Evolutionary conservation across 2,113 vertebrate genomes (phyloP).

Genomic region (Pagrus major): DNA sequence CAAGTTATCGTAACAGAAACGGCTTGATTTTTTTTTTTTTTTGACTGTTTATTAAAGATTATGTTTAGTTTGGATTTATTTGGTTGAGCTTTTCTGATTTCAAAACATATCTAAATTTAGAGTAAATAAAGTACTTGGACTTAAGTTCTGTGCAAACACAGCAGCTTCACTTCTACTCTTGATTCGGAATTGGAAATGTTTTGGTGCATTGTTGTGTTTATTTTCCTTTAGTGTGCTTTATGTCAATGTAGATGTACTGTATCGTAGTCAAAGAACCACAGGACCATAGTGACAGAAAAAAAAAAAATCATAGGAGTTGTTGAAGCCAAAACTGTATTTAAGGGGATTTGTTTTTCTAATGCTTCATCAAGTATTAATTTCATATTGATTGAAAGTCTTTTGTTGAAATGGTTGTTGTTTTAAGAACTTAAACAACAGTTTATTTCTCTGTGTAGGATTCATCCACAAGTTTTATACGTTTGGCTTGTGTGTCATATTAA

Average conservation of each 20-base stretch:
- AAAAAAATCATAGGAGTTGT: conserved; percentile 16
- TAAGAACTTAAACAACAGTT: background rate
- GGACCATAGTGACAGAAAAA: conserved; percentile 28
- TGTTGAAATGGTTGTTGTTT: conserved; percentile 17
- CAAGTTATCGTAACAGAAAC: background rate
- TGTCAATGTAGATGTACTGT: conserved; percentile 14
- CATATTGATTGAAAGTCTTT: conserved; percentile 43
- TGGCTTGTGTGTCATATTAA: background rate
- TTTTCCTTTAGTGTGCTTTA: conserved; percentile 28
- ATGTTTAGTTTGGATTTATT: background rate
- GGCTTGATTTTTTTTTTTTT: conserved; percentile 5
- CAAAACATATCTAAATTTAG: background rate
- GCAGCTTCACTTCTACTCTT: background rate
- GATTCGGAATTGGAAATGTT: background rate
- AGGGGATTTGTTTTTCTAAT: conserved; percentile 47
- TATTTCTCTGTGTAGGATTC: background rate
- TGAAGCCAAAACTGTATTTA: conserved; percentile 63
- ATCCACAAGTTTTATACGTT: background rate
- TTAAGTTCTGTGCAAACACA: background rate
- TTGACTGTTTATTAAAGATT: background rate
- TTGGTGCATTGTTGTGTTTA: conserved; percentile 5
- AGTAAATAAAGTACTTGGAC: background rate
- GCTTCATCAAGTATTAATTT: conserved; percentile 78
- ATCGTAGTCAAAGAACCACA: conserved; percentile 1
- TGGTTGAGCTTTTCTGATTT: background rate